A percentile compares a stretch with the other conserved stretches of the same genome.
These are phyloP conservation scores for Polypedilum vanderplanki DNA, from an alignment of 1,140 invertebrate genomes.

Conservation along the genomic window DNA sequence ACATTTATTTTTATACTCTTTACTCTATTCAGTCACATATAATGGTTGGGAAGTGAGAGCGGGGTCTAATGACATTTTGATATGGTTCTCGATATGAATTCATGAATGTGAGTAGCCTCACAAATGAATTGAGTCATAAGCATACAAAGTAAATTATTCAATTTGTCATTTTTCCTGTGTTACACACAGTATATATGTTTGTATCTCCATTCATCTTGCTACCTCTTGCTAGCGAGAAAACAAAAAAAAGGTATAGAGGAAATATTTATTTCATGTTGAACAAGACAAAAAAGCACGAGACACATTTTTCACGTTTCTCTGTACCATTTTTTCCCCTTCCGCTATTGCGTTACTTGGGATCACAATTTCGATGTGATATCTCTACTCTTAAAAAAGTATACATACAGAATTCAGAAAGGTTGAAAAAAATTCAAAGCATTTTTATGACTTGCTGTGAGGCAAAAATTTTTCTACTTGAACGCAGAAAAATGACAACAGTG, in stretches of 20 bases:
- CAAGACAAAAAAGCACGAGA: background rate
- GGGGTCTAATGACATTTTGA: background rate
- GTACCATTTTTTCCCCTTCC: background rate
- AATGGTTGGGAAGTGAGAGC: too few relatives aligned
- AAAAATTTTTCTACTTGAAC: background rate
- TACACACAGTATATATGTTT: background rate
- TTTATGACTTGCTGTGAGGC: conserved; percentile 8
- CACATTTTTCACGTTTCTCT: conserved; percentile 8
- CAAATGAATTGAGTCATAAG: conserved; percentile 16
- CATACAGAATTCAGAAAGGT: background rate
- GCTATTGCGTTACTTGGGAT: background rate
- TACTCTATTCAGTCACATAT: background rate
- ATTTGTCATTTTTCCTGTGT: conserved; percentile 21
- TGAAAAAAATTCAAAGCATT: conserved; percentile 7
- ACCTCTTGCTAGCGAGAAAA: background rate
- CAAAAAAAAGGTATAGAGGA: too few relatives aligned
- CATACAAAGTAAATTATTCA: conserved; percentile 24
- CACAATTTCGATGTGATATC: conserved; percentile 5
- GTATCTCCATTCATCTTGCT: background rate
- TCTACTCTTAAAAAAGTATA: background rate
- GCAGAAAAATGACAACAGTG: background rate
- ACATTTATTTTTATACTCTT: background rate
- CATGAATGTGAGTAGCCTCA: background rate
- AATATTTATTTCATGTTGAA: conserved; percentile 1
- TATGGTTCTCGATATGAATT: background rate